Evolutionary conservation across 2,797 vertebrate genomes (phyloP).

Genomic region (Ctenopoma multispine): DNA sequence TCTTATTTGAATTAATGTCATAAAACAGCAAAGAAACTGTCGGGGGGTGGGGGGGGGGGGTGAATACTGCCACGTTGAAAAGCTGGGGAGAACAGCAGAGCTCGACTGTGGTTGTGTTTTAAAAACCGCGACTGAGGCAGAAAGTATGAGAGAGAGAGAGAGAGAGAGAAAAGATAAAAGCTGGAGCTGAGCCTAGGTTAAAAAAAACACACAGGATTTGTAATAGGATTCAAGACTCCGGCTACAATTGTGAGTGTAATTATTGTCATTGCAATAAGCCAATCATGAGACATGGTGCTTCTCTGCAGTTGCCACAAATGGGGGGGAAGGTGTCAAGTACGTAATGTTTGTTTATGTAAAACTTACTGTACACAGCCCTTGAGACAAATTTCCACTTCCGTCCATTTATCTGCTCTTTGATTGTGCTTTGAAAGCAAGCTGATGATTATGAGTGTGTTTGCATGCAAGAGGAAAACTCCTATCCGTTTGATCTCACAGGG

Average conservation of each 20-base stretch:
- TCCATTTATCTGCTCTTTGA: conserved; percentile 60
- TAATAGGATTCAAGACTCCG: conserved; percentile 62
- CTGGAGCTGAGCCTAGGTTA: conserved; percentile 16
- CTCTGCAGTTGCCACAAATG: conserved; percentile 33
- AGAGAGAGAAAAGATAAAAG: conserved; percentile 17
- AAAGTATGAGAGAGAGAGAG: conserved; percentile 12
- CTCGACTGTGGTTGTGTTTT: conserved; percentile 28
- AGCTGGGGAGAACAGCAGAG: conserved; percentile 2
- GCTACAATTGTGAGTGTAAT: conserved; percentile 58
- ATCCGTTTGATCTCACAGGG: conserved; percentile 77
- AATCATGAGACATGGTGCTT: conserved; percentile 49
- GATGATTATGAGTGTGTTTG: conserved; percentile 58
- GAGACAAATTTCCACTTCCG: conserved; percentile 53
- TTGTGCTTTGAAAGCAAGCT: conserved; percentile 64
- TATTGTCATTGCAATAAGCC: conserved; percentile 61
- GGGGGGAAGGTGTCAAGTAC: conserved; percentile 48
- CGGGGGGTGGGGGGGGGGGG: too few species aligned
- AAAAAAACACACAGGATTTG: conserved; percentile 37
- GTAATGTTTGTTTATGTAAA: conserved; percentile 66
- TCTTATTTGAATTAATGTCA: neutral
- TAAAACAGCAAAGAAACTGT: conserved; percentile 15
- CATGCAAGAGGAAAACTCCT: conserved; percentile 68
- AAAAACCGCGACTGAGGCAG: conserved; percentile 28
- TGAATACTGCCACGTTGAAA: conserved; percentile 38
- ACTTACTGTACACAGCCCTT: conserved; percentile 28